Base-by-base conservation (phyloP, 2,888 invertebrate species). In the Cerastis leucographa region DNA sequence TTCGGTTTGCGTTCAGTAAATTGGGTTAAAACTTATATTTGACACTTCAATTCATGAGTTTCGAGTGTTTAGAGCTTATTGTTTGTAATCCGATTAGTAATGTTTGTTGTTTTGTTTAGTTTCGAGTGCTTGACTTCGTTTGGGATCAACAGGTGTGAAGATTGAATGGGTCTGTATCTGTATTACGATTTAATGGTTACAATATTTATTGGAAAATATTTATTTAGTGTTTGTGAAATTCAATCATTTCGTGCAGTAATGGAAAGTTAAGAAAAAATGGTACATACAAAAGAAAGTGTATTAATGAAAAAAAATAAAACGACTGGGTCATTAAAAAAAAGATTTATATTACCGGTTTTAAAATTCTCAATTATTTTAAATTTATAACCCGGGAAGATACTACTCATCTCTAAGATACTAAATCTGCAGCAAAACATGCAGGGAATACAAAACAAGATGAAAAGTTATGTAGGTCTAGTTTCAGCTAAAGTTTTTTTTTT, bases 21-120 rank as follows among this genome's bases (percentile, higher is more conserved):
- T 96, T 96, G 95, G 94, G 92, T 96, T 95, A 94, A 79, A 82
- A 91, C 91, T 93, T 92, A 92, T 88, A 93, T 92, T 94, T 94
- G 94, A 94, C 94, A 94, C 92, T 92, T 90, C 74, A 74, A 85
- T 83, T 91, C 84, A 87, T 85, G 89, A 85, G 79, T 88, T 77
- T 80, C 29, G 80, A 91, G 89, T 94, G 93, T 95, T 95, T 94
- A 93, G 89, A 88, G 83, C 85, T 91, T 74, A 90, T 94, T 93
- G 93, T 94, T 91, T 88, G 91, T 94, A 94, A 95, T 90, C 93
- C 90, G 94, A 94, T 95, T 94, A 91, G 71, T 82, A 85, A 85
- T 93, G 93, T 94, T 93, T 93, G 90, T 92, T 93, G 91, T 93
- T 92, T 92, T 91, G 90, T 91, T 90, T 86, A 76, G 77, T 78